These are phyloP conservation scores for Oscheius sp. DNA, from an alignment of 2,888 invertebrate species.

Conservation along the genomic window DNA sequence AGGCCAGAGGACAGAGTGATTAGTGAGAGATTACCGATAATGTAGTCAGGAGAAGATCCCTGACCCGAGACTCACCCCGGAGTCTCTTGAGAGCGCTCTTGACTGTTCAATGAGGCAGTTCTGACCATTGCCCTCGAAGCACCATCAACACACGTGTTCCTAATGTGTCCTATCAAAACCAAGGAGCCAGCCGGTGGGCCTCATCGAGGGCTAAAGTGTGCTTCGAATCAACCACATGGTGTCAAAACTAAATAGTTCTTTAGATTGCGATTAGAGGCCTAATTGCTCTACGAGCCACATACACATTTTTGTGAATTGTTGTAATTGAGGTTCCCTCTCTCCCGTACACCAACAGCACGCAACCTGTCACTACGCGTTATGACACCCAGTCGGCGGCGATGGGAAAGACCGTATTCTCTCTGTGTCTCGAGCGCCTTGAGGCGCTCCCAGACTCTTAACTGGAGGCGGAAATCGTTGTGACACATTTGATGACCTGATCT, in stretches of 20 bases:
- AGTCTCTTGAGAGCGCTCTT: constrained; percentile 18
- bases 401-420: constrained; percentile 27
- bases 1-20: no score
- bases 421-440: neutral
- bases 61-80: no score
- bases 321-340: neutral
- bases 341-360: constrained; percentile 23
- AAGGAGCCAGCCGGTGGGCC: constrained; percentile 27
- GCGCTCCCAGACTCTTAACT: constrained; percentile 15
- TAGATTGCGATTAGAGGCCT: constrained; percentile 14
- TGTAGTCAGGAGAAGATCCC: no score
- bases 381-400: constrained; percentile 23
- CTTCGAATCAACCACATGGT: constrained; percentile 28
- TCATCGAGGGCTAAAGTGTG: neutral
- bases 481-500: neutral
- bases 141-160: constrained; percentile 28
- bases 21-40: no score
- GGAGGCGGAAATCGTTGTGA: constrained; percentile 11
- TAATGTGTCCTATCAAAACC: constrained; percentile 33
- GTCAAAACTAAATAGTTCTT: constrained; percentile 34
- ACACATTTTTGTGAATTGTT: no score
- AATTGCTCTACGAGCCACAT: neutral
- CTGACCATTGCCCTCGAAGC: constrained; percentile 17
- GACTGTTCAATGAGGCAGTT: constrained; percentile 33
- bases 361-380: constrained; percentile 25